A percentile compares a stretch with the other conserved stretches of the same genome.
Evolutionary conservation across 1,140 invertebrate genomes (phyloP).

Genomic region (Achatina immaculata): DNA sequence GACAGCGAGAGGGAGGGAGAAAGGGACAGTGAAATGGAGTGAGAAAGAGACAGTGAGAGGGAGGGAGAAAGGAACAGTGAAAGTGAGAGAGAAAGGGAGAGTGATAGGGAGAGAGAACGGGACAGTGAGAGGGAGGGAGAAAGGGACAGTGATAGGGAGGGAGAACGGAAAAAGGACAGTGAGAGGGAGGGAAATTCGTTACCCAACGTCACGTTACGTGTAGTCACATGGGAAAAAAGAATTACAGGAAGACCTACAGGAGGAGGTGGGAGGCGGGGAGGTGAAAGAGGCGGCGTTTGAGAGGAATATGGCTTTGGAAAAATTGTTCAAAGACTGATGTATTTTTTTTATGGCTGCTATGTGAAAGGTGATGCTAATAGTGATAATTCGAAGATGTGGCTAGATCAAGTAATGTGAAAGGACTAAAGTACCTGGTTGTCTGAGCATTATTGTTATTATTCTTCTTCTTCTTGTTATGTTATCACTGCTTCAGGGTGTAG

Average conservation of each 20-base stretch:
- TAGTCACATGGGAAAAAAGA: background rate
- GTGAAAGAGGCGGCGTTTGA: too few relatives aligned
- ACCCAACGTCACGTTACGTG: background rate
- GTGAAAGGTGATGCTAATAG: too few relatives aligned
- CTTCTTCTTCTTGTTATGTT: too few relatives aligned
- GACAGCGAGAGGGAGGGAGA: background rate
- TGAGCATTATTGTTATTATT: too few relatives aligned
- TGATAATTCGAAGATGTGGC: too few relatives aligned
- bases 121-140: background rate
- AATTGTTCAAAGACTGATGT: too few relatives aligned
- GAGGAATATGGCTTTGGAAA: too few relatives aligned
- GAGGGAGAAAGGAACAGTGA: slow-evolving; percentile 31
- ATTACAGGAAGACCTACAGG: background rate
- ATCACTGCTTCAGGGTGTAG: too few relatives aligned
- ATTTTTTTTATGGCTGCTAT: too few relatives aligned
- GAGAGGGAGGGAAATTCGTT: background rate
- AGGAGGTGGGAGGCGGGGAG: slow-evolving; percentile 9
- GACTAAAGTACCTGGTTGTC: background rate
- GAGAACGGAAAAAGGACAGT: background rate
- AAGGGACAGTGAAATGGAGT: background rate
- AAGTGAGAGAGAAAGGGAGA: slow-evolving; percentile 32
- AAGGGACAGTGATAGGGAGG: background rate
- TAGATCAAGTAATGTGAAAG: background rate
- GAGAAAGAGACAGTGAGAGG: slow-evolving; percentile 18
- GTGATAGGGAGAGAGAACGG: slow-evolving; percentile 6